Base-by-base conservation (phyloP, 2,113 vertebrate genomes). In the Brachionichthys hirsutus region DNA sequence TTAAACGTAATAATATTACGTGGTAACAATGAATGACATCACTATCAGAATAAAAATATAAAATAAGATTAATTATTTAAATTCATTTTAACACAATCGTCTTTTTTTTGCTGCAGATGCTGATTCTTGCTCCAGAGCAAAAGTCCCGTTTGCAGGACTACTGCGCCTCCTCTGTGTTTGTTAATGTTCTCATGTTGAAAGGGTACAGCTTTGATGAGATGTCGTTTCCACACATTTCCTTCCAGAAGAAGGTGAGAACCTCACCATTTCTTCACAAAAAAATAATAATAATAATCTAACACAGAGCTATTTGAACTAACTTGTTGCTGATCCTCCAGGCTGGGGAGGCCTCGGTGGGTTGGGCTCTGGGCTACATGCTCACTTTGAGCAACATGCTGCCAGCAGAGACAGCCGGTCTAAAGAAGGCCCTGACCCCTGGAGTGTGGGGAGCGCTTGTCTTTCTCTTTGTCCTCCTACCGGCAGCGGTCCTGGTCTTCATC, bases 351-450 rank as follows among this genome's bases (percentile, higher is more conserved):
- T 92, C 93, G 0, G 56, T 95, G 0, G 95, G 95, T 51, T 98
- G 97, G 97, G 92, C 94, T 0, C 89, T 99, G 71, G 97, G 97
- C 41, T 98, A 96, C 89, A 95, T 98, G 94, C 91, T 99, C 46
- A 94, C 87, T 74, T 78, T 95, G 65, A 98, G 94, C 67, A 93
- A 89, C 70, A 74, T 92, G 82, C 73, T 98, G 75, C 95, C 94
- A 0, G 87, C 86, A 0, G 89, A 95, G 72, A 67, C 16, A 0
- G 83, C 82, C 0, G 48, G 0, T 0, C 3, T 42, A 36, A 34
- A 88, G 60, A 93, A 89, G 81, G 90, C 88, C 0, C 77, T 92
- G 0, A 15, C 24, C 1, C 61, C 72, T 0, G 75, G 73, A 3
- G 48, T 91, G 1, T 98, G 95, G 95, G 82, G 55, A 5, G 77